Evolutionary conservation across 2,797 vertebrate species (phyloP), one percentile per base, ranked within the genome.

Genomic region (Anguilla marmorata): DNA sequence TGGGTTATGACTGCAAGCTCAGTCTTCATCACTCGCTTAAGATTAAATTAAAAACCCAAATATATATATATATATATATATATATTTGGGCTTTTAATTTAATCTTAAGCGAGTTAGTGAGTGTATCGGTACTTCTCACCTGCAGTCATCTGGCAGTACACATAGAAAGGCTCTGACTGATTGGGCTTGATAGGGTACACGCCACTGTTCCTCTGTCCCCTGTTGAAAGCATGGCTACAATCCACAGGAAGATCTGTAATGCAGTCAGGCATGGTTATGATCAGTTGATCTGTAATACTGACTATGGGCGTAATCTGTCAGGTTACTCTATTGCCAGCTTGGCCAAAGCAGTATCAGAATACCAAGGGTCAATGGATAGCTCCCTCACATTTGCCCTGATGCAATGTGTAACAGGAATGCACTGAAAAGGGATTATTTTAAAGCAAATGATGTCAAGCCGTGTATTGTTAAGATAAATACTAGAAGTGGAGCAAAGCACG

Each of bases 61-160:
- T 45, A 45, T 45, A 45, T 45, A 45, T 45, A 5, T 4, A 41
- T 41, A 41, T 4, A 41, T 45, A 45, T 45, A 45, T 45, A 14
- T 60, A 58, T n/a, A 66, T 66, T n/a, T 66, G 24, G 60, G 8
- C 60, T 66, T 24, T 66, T 66, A n/a, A 66, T 30, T 74, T 37
- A n/a, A 66, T 7, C 21, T 66, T 74, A 74, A 74, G 24, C 11
- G 33, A 30, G 69, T 30, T 2, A 74, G 69, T 6, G 19, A 79
- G 74, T 21, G 37, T 85, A 76, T 37, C n/a, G 30, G n/a, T 41
- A 60, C 14, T 79, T 11, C 90, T 97, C 96, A 99, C 98, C 97
- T 92, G 93, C 90, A 84, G 93, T 96, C 90, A 95, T 95, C 89
- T 98, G 97, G 92, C 98, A 99, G 92, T 96, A 97, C 91, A 96